Percentiles rank a stretch among this genome's conserved stretches.
Evolutionary conservation across 2,113 vertebrate species (phyloP).

Genomic region (Salvator merianae): DNA sequence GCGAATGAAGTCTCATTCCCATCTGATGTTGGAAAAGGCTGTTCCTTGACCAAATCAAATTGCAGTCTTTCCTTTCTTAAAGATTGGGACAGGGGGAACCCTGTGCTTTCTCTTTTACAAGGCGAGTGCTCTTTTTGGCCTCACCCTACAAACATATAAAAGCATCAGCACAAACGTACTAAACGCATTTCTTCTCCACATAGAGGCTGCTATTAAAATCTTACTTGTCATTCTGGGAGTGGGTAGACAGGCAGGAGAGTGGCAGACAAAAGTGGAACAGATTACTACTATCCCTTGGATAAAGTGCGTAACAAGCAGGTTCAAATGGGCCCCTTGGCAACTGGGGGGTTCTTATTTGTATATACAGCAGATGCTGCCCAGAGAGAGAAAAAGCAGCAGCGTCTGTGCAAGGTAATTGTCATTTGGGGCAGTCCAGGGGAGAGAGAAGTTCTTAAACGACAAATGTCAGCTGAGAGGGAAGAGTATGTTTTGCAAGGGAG

Average conservation of each 20-base stretch:
- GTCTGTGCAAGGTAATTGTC: neutral
- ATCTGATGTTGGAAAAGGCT: neutral
- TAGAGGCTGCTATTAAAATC: rapidly evolving
- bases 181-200: rapidly evolving
- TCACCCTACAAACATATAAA: neutral
- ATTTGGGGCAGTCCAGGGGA: neutral
- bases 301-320: neutral
- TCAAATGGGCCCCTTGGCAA: neutral
- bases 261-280: neutral
- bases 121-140: neutral
- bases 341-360: rapidly evolving
- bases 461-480: neutral
- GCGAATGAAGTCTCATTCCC: neutral
- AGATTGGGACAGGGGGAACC: neutral
- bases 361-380: neutral
- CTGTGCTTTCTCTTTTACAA: rapidly evolving
- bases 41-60: rapidly evolving
- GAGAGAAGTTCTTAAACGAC: neutral
- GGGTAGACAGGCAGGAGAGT: neutral
- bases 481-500: neutral
- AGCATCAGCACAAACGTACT: neutral
- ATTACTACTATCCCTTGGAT: neutral
- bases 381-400: neutral
- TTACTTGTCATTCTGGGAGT: neutral
- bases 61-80: neutral